Base-by-base conservation (phyloP, 2,888 invertebrate genomes). In the Calameuta pallipes region DNA sequence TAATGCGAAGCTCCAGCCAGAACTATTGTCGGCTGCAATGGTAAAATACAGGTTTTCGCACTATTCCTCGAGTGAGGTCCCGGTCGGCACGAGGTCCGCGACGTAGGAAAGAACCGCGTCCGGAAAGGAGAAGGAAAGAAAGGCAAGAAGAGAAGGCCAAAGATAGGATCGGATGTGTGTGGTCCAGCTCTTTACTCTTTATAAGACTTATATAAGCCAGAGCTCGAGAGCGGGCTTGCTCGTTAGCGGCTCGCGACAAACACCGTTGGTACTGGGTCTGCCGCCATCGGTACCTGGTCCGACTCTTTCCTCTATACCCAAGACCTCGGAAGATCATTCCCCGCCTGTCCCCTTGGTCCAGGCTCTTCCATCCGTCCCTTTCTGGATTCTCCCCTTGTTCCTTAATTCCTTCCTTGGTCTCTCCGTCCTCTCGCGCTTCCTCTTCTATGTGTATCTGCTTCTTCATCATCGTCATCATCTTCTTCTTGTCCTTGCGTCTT, bases 221-320 rank as follows among this genome's bases (percentile, higher is more conserved):
- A 78, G 85, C 82, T 80, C 79, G 79, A 82, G 84, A 83, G 85
- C 83, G 82, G 82, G 84, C 85, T 83, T 89, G 90, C 90, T 91
- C 91, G 91, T 91, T 91, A 91, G 91, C 90, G 90, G 90, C 89
- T 88, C 89, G 91, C 91, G 91, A 90, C 91, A 91, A 91, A 90
- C 90, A 90, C 87, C 84, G 87, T 85, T 83, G 82, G 78, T 79
- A 79, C 82, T 56, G 56, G 56, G 74, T 78, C 81, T 75, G 76
- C 79, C 74, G 81, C 74, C 75, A 76, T 75, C 70, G 74, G 36
- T 74, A 75, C 74, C 74, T 79, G 77, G 68, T 71, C 70, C 74
- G 75, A 78, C 75, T 56, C 75, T 34, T 33, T 34, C 41, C 41
- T 31, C 41, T n/a, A 31, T 76, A 74, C 36, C 34, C 74, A 33